Evolutionary conservation across 2,113 vertebrate genomes (phyloP).

Genomic region (Sylvicapra grimmia): DNA sequence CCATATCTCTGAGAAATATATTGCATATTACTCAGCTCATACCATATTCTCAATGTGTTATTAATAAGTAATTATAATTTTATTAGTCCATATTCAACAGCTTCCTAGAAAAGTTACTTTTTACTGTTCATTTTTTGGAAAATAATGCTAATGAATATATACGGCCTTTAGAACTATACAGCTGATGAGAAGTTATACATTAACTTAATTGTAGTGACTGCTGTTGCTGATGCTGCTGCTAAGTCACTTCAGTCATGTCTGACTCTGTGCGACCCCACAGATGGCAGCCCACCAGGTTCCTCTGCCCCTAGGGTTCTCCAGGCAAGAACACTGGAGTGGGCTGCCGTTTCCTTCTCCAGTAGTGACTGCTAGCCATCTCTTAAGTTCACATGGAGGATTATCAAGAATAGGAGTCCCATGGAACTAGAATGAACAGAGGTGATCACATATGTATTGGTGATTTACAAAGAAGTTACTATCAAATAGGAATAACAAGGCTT

Average conservation of each 20-base stretch:
- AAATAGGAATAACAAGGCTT: neutral
- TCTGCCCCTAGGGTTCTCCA: neutral
- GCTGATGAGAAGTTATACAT: neutral
- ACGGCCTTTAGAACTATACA: neutral
- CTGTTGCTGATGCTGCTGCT: neutral
- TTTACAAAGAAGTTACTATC: neutral
- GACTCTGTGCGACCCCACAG: neutral
- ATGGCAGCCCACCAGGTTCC: neutral
- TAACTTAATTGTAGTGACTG: neutral
- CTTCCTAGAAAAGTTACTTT: neutral
- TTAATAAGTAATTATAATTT: neutral
- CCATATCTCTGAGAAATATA: neutral
- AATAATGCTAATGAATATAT: neutral
- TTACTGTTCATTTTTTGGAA: neutral
- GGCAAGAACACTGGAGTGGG: neutral
- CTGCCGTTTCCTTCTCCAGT: neutral
- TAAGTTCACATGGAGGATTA: neutral
- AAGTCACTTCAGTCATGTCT: neutral
- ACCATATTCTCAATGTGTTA: neutral
- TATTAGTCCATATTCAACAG: neutral
- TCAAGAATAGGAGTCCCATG: neutral
- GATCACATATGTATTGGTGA: neutral
- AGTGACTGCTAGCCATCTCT: neutral
- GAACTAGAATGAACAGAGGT: neutral
- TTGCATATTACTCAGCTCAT: neutral